Evolutionary conservation across 2,888 invertebrate species (phyloP), one percentile per base, ranked within the genome.

Genomic region (Drosophila phalerata): DNA sequence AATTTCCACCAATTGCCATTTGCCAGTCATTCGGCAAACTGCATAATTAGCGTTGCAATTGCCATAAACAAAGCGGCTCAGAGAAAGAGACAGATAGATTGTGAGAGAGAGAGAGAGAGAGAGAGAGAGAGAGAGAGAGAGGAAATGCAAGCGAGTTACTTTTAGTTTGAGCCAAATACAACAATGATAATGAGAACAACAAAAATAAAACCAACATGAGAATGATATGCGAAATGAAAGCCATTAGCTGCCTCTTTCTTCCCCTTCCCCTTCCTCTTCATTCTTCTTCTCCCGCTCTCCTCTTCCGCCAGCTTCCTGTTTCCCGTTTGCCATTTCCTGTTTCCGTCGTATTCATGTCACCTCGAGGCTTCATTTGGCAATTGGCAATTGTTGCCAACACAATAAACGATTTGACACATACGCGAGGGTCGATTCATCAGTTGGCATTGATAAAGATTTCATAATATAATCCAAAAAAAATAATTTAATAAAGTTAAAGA

Each of bases 1-100:
- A 67, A 83, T 68, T 69, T 58, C 49, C 69, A 65, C 49, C 77
- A 73, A 77, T 70, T 69, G 64, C 64, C 66, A 55, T 68, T 71
- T 71, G 45, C 49, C 71, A 62, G 58, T 66, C 76, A 75, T 64
- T 71, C 68, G 68, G 64, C 61, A 57, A 57, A 57, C 57, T 64
- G 69, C 76, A 87, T 88, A 84, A 84, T 88, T 81, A 73, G 79
- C 85, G 43, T 57, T 22, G 64, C 72, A 70, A 82, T 81, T 76
- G 78, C 61, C 65, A 72, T 72, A 84, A 81, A 81, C 71, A 80
- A 77, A 77, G 67, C 55, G 55, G 30, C 42, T 52, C 38, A 38
- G 25, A 30, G 3, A 30, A 9, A 22, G n/a, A 30, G 28, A 11
- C 5, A 11, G n/a, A 28, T 13, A n/a, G 19, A 34, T n/a, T n/a